Evolutionary conservation across 2,888 invertebrate species (phyloP), one percentile per base, ranked within the genome.

Genomic region (Darwinula stevensoni): DNA sequence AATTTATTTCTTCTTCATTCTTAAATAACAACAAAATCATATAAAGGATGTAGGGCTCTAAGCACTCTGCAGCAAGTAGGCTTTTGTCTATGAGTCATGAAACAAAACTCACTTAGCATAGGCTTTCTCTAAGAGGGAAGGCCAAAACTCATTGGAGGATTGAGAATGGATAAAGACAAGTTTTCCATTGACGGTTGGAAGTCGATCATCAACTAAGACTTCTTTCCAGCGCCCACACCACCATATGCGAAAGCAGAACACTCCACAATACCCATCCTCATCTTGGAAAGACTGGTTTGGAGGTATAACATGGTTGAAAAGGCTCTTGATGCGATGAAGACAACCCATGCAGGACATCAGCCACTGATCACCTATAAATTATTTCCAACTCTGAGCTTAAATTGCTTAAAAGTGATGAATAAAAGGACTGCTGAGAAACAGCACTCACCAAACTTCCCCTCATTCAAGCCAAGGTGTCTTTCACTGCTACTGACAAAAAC

Each of bases 191-290:
- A 80, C 74, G 0, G 78, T 78, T 4, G 82, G 82, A 36, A 84
- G 57, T 14, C 76, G 62, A 50, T 84, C 84, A 48, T 84, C 82
- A 13, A 84, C 75, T 31, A 80, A 56, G 17, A 73, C 72, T 48
- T 82, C 82, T 16, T 71, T 66, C 82, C 82, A 84, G 47, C 78
- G 73, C 3, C 80, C 82, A 45, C 76, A 78, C 76, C 80, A 80
- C 80, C 80, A 84, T 14, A 84, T 52, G 0, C 80, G 67, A 53
- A 84, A 84, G 39, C 82, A 66, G 36, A 42, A 46, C 26, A 17
- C 12, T 14, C 29, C 17, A 11, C 9, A 6, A 13, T 28, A 28
- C 11, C 14, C 28, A 29, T 44, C 40, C 18, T 44, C 42, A 18
- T 59, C 61, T 33, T 61, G 63, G 46, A 82, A 67, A 14, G 67